Base-by-base conservation (phyloP, 2,888 invertebrate genomes). In the Thera obeliscata region DNA sequence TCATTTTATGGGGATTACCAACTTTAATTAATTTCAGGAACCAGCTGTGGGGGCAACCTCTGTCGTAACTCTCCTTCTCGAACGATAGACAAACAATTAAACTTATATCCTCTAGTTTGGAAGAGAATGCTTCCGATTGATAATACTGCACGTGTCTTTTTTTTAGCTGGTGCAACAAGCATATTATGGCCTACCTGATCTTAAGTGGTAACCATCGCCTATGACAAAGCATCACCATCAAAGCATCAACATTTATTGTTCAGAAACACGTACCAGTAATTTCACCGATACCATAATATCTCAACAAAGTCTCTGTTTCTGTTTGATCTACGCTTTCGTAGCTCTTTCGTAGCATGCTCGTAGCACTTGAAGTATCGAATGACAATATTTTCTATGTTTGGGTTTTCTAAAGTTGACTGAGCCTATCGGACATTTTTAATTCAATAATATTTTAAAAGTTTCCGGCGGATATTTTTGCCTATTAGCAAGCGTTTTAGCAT, bases 1-100 rank as follows among this genome's bases (percentile, higher is more conserved):
- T 84, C 82, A 82, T 85, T 81, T 82, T 78, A 84, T 77, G 76
- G 87, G 54, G 54, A 55, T 55, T 55, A 55, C n/a, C 9, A 91
- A 91, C 81, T 91, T 91, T 89, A 90, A 91, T 92, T 91, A 87
- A 85, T 89, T 89, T 84, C 81, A 75, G 81, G 78, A 43, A 82
- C 83, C 74, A 82, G 81, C 76, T 76, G 78, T 79, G 55, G 9
- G 9, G 7, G 81, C 82, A 84, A 83, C 84, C 80, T 76, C 81
- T 76, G 81, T 86, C 33, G 9, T 33, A 52, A 52, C 0, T 84
- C 74, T 74, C 61, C 68, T 76, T 61, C 72, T 74, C 67, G 9
- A 43, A 36, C n/a, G 4, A 12, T n/a, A 56, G 2, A 9, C 36
- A 36, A 22, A 33, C n/a, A 22, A 61, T 56, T 9, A 71, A 75